These are phyloP conservation scores for Cynaeus angustus DNA, from an alignment of 2,888 invertebrate species.

Conservation along the genomic window DNA sequence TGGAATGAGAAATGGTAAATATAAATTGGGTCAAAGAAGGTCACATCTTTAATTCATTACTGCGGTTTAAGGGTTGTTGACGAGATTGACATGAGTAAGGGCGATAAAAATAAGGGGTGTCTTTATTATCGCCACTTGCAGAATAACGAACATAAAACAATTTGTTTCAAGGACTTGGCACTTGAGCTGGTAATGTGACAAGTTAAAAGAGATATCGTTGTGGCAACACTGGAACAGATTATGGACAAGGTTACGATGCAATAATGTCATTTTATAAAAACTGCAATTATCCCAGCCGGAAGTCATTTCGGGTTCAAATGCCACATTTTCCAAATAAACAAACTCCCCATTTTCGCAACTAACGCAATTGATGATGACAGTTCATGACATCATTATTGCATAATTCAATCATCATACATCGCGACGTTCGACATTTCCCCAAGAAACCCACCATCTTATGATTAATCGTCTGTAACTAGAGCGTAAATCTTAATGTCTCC, in stretches of 20 bases:
- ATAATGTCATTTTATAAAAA: conserved; percentile 1
- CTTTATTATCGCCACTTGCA: conserved; percentile 2
- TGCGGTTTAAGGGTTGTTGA: conserved; percentile 3
- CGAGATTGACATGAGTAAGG: not conserved
- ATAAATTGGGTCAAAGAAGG: not conserved
- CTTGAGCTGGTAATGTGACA: conserved; percentile 17
- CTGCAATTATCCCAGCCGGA: too few relatives aligned
- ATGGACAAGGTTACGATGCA: conserved; percentile 2
- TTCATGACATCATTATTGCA: conserved; percentile 7
- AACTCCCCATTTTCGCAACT: not conserved
- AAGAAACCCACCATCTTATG: conserved; percentile 4
- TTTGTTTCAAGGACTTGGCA: conserved; percentile 26
- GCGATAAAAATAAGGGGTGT: conserved; percentile 5
- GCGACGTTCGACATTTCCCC: not conserved
- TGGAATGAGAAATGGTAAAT: not conserved
- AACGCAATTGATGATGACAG: not conserved
- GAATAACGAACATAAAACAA: conserved; percentile 30
- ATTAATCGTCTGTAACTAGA: not conserved
- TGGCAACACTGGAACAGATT: not conserved
- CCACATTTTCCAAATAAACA: not conserved
- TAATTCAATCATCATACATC: not conserved
- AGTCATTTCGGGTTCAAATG: too few relatives aligned
- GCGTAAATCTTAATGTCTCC: conserved; percentile 5
- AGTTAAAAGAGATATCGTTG: conserved; percentile 2
- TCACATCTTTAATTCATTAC: conserved; percentile 23